Conservation (phyloP, 2,113 vertebrate genomes). For the Cricetomys ansorgei region DNA sequence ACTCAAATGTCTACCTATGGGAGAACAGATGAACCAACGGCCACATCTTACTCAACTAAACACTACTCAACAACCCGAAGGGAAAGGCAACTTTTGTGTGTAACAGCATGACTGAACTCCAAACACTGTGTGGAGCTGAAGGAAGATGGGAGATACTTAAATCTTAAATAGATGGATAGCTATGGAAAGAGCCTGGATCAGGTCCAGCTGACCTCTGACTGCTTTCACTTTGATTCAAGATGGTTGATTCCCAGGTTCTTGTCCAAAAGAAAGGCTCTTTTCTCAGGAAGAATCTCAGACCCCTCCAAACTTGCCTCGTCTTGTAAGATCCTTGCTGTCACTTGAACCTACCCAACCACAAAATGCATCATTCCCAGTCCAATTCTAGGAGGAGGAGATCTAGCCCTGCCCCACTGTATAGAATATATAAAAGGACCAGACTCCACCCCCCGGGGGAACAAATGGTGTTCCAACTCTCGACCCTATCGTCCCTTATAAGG, state of each 20-base stretch:
- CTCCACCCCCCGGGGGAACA: neutral
- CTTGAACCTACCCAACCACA: neutral
- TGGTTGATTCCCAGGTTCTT: neutral
- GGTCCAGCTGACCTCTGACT: neutral
- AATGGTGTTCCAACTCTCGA: neutral
- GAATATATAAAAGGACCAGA: neutral
- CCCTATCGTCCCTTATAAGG: neutral
- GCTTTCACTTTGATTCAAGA: neutral
- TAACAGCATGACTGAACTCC: neutral
- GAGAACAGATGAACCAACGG: neutral
- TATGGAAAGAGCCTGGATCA: neutral
- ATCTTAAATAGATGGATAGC: neutral
- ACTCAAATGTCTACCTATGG: neutral
- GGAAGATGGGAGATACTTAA: neutral
- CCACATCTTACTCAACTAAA: neutral
- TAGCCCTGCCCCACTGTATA: neutral
- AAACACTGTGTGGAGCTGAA: neutral
- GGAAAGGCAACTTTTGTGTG: neutral
- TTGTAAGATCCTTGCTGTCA: neutral
- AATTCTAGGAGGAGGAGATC: neutral
- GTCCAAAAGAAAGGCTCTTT: neutral
- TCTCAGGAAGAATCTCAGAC: neutral
- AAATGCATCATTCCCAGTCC: neutral
- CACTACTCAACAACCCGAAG: neutral
- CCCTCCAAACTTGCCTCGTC: neutral